phyloP scores from a whole-genome alignment of 2,113 vertebrate species.

The Thalassoma bifasciatum region DNA sequence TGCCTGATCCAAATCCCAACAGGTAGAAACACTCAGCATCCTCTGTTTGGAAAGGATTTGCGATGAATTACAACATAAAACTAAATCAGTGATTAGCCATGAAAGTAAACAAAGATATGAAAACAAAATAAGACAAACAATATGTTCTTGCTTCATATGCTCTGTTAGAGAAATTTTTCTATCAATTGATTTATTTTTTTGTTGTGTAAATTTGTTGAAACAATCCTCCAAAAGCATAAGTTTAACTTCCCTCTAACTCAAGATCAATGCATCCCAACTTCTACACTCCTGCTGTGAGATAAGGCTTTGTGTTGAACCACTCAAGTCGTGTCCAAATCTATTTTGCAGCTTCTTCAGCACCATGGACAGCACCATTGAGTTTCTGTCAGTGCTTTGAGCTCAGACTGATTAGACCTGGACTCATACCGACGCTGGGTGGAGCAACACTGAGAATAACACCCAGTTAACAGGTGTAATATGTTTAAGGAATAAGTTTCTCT shows the following conservation, averaged over 20 bases:
- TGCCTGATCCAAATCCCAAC: no score
- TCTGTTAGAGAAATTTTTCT: no score
- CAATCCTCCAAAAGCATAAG: no score
- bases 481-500: not conserved
- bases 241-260: not conserved
- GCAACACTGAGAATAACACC: not conserved
- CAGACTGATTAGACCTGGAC: conserved; percentile 6
- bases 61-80: no score
- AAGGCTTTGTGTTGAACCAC: not conserved
- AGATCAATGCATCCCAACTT: not conserved
- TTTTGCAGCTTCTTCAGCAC: not conserved
- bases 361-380: not conserved
- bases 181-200: no score
- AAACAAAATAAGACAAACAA: no score
- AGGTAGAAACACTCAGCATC: no score
- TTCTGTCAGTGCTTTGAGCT: not conserved
- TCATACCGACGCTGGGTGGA: not conserved
- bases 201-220: no score
- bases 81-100: no score
- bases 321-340: not conserved
- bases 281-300: not conserved
- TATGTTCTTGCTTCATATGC: no score
- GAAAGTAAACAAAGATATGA: no score
- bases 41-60: no score
- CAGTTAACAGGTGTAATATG: not conserved